Conservation (phyloP, 2,888 invertebrate species). For the Eupsilia transversa region DNA sequence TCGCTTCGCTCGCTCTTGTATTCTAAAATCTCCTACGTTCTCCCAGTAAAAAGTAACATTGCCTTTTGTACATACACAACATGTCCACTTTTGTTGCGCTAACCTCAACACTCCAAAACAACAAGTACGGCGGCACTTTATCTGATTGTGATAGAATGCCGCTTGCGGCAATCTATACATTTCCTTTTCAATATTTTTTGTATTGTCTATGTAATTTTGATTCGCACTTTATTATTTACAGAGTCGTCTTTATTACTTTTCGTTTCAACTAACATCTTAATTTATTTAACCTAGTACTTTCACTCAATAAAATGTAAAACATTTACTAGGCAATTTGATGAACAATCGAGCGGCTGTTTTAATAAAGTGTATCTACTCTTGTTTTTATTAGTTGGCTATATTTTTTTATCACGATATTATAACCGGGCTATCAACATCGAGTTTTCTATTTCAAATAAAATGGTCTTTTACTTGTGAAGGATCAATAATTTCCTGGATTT, state of each 20-base stretch:
- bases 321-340: slow-evolving; percentile 4
- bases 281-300: not conserved
- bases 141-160: too few relatives aligned
- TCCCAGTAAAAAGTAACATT: too few relatives aligned
- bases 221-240: too few relatives aligned
- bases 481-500: not conserved
- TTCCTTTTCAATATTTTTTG: too few relatives aligned
- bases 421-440: slow-evolving; percentile 9
- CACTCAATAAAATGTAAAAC: not conserved
- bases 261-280: not conserved
- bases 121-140: too few relatives aligned
- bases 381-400: slow-evolving; percentile 25
- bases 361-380: slow-evolving; percentile 5
- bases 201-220: too few relatives aligned
- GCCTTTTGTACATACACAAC: too few relatives aligned
- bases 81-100: too few relatives aligned
- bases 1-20: too few relatives aligned
- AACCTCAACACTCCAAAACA: too few relatives aligned
- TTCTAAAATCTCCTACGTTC: too few relatives aligned
- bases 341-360: slow-evolving; percentile 9
- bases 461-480: slow-evolving; percentile 1
- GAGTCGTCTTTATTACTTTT: not conserved
- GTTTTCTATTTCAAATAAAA: slow-evolving; percentile 11
- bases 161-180: too few relatives aligned
- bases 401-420: slow-evolving; percentile 8